These are phyloP conservation scores for Pocillopora grandis DNA, from an alignment of 92 coral and sea anemone species.

Conservation along the genomic window DNA sequence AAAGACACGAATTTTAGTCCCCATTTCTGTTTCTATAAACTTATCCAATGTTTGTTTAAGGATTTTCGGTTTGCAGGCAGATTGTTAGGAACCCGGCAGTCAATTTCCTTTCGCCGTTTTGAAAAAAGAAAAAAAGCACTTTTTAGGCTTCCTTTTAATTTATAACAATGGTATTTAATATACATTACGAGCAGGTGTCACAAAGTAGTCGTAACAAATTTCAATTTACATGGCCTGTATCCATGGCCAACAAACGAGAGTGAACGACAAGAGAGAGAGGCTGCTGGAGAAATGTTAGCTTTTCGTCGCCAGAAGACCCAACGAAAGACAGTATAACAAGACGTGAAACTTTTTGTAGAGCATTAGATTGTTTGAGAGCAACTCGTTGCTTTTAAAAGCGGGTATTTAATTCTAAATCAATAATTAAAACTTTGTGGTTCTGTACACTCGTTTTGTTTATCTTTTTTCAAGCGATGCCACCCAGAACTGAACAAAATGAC, in stretches of 20 bases:
- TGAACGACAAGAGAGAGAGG: too few species aligned
- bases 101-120: conserved; percentile 1
- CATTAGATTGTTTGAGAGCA: too few species aligned
- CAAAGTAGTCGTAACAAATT: background rate
- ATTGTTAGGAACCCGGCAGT: background rate
- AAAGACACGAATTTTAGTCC: background rate
- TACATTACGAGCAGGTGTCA: conserved; percentile 11
- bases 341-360: too few species aligned
- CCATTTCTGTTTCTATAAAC: background rate
- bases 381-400: too few species aligned
- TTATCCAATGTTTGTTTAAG: conserved; percentile 4
- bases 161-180: background rate
- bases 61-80: background rate
- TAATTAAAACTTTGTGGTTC: too few species aligned
- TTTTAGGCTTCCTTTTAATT: background rate
- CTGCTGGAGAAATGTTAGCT: too few species aligned
- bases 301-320: too few species aligned
- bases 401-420: too few species aligned
- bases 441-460: background rate
- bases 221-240: background rate
- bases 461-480: background rate
- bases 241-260: too few species aligned
- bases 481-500: background rate
- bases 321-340: too few species aligned
- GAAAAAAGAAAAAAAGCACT: background rate